Base-by-base conservation (phyloP, 2,797 vertebrate species). In the Pangasius sanitwongsei region DNA sequence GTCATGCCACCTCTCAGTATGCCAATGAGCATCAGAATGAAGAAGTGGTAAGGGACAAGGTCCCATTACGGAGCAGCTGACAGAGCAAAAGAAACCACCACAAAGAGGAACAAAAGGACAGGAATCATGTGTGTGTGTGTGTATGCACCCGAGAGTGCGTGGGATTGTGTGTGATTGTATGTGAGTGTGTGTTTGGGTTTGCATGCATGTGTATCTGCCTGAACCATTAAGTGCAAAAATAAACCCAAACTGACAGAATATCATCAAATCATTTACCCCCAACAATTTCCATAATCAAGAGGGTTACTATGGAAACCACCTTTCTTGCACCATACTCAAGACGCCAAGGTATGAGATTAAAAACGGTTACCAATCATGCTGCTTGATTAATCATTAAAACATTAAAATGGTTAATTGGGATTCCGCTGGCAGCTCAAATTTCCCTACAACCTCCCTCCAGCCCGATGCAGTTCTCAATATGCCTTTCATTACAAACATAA, bases 211-310 rank as follows among this genome's bases (percentile, higher is more conserved):
- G 89, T 82, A 41, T 65, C 61, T n/a, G 61, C 25, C 23, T 65
- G 61, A 61, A 28, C 57, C 57, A 28, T n/a, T 16, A n/a, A 6
- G 31, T 82, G 1, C 82, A 65, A 67, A 91, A 90, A 93, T 80
- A 92, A 89, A 90, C 70, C 80, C 84, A 87, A 85, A 63, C 88
- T 77, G 90, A 91, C 89, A 90, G 89, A 87, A 86, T 83, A 91
- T 91, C 85, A 92, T 87, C 89, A 90, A 87, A 92, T 90, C 89
- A 63, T 83, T 90, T 83, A 61, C 82, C 81, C 89, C 86, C 65
- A 72, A 28, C 83, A 78, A 92, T 92, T 91, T 92, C 87, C 91
- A 92, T 92, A 91, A 92, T 93, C 88, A 93, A 87, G 77, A 86
- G 44, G 6, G 90, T 91, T 91, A 90, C 91, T 88, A 53, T 92